Base-by-base conservation (phyloP, 2,797 vertebrate species). In the Anolis apletophallus region DNA sequence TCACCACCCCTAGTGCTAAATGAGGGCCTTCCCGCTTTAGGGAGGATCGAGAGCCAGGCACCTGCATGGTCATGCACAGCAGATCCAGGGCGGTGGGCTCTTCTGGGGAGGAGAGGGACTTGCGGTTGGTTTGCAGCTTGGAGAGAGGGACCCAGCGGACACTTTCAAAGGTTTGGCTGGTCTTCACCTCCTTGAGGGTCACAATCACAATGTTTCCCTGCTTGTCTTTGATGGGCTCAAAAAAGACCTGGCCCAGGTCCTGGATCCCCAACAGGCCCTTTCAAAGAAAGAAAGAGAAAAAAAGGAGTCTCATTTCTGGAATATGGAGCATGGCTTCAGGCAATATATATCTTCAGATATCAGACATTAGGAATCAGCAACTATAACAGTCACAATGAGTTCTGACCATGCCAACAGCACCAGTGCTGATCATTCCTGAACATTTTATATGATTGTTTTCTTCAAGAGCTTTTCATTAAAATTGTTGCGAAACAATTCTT, bases 161-260 rank as follows among this genome's bases (percentile, higher is more conserved):
- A 0, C 97, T 97, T 61, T 98, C 98, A 0, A 97, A 96, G 29
- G 95, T 96, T 72, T 97, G 96, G 90, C 93, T 96, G 52, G 96
- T 90, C 34, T 93, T 97, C 95, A 98, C 96, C 91, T 98, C 98
- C 94, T 97, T 97, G 89, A 98, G 94, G 46, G 98, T 97, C 89
- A 98, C 95, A n/a, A 99, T 95, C 91, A 99, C 91, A 55, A 97
- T 97, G 36, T 98, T 99, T 23, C 98, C 98, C 10, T 98, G 98
- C 87, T 97, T 98, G 96, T 99, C 98, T 92, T 97, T 98, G 92
- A 98, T 94, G 0, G 98, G 97, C 93, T 99, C 98, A 1, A 97
- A 98, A 93, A 98, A 98, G 72, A 98, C 97, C 90, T 98, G 97
- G 1, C 98, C 98, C 55, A 99, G 95, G 91, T 99, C 97, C 92